Conservation (phyloP, 1,140 invertebrate genomes). For the Sitophilus oryzae region DNA sequence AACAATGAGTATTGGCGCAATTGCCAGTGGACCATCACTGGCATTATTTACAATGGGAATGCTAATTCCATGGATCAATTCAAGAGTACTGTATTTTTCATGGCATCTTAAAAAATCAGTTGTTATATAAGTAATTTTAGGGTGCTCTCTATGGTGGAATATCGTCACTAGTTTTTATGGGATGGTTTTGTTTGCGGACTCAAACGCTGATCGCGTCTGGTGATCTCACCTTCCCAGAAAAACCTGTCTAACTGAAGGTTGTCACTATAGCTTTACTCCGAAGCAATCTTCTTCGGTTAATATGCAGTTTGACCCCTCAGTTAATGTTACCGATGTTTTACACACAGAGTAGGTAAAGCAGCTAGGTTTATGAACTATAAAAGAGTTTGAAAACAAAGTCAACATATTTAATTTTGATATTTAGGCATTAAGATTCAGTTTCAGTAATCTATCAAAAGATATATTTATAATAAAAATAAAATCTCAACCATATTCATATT, state of each 20-base stretch:
- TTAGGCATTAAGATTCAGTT: neutral
- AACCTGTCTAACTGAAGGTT: constrained; percentile 64
- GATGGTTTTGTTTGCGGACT: constrained; percentile 77
- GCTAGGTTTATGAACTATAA: neutral
- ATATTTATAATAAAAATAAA: no score
- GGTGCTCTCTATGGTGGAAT: constrained; percentile 75
- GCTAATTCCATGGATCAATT: constrained; percentile 72
- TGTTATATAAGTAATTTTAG: constrained; percentile 48
- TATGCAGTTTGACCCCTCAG: constrained; percentile 24
- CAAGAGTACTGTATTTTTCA: constrained; percentile 50
- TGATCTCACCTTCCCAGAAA: constrained; percentile 54
- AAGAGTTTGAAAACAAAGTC: neutral
- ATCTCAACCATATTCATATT: no score
- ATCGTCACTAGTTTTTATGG: constrained; percentile 63
- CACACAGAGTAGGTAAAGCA: constrained; percentile 36
- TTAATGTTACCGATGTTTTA: constrained; percentile 31
- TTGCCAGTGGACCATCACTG: constrained; percentile 67
- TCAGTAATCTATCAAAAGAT: no score
- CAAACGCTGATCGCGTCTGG: constrained; percentile 64
- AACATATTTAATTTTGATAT: neutral
- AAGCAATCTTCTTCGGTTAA: constrained; percentile 39
- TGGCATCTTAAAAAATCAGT: neutral
- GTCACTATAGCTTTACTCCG: constrained; percentile 54
- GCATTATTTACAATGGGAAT: constrained; percentile 77
- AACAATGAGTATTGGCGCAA: constrained; percentile 60